Conservation (phyloP, 2,797 vertebrate species). For the Ataeniobius toweri region DNA sequence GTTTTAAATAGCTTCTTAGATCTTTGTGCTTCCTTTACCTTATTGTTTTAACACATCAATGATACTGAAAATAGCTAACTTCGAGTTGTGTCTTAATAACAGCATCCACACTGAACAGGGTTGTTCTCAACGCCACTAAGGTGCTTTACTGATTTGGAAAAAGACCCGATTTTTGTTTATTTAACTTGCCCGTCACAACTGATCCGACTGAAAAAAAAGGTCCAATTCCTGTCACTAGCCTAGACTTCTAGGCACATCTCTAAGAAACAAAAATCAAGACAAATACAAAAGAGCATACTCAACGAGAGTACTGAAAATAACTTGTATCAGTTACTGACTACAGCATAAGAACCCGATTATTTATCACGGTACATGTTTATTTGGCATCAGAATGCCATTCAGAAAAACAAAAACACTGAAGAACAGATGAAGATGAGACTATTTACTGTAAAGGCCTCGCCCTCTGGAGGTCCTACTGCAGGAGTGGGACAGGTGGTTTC, state of each 20-base stretch:
- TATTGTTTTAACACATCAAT: not conserved
- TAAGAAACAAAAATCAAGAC: too few relatives aligned
- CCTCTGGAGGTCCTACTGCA: conserved; percentile 11
- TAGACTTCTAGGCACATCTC: too few relatives aligned
- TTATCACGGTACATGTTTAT: not conserved
- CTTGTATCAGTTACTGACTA: too few relatives aligned
- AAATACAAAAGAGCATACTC: too few relatives aligned
- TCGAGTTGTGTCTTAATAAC: not conserved
- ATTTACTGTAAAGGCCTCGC: not conserved
- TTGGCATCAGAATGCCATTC: not conserved
- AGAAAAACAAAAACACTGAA: not conserved
- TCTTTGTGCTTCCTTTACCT: not conserved
- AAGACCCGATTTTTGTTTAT: not conserved
- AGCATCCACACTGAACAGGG: not conserved
- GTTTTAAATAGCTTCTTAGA: not conserved
- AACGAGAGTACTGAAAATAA: too few relatives aligned
- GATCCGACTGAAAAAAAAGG: too few relatives aligned
- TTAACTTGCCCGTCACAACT: too few relatives aligned
- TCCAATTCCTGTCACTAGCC: not conserved
- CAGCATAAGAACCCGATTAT: too few relatives aligned
- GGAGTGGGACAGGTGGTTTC: conserved; percentile 32
- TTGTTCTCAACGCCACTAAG: not conserved
- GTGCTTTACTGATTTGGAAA: not conserved
- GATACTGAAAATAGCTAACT: not conserved
- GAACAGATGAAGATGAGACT: not conserved